phyloP scores from a whole-genome alignment of 1,140 invertebrate species.

The Dufourea novaeangliae region DNA sequence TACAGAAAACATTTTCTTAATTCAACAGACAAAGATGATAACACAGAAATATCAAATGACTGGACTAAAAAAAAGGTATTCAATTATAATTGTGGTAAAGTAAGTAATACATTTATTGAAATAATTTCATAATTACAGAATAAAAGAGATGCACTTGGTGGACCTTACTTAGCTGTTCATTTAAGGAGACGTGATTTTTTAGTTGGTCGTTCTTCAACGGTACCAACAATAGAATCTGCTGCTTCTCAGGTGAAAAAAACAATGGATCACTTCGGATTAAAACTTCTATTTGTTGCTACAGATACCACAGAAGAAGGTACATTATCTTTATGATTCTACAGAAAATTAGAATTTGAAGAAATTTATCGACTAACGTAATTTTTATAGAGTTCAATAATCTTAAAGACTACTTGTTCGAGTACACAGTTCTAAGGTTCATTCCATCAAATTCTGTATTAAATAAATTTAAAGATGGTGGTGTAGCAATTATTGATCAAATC shows the following conservation, averaged over 20 bases:
- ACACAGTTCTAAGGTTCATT: conserved; percentile 81
- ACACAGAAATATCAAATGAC: conserved; percentile 82
- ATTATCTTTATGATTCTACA: conserved; percentile 1
- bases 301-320: conserved; percentile 84
- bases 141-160: conserved; percentile 84
- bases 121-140: conserved; percentile 67
- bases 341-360: neutral
- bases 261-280: conserved; percentile 84
- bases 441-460: conserved; percentile 77
- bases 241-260: conserved; percentile 86
- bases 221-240: conserved; percentile 88
- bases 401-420: conserved; percentile 76
- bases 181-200: conserved; percentile 93
- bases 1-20: conserved; percentile 87
- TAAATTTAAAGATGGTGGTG: conserved; percentile 90
- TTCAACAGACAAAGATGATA: conserved; percentile 86
- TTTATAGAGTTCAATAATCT: conserved; percentile 83
- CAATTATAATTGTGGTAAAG: conserved; percentile 18
- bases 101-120: neutral
- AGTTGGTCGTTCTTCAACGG: conserved; percentile 84
- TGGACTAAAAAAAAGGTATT: conserved; percentile 86
- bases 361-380: neutral
- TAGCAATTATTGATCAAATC: conserved; percentile 98
- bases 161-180: conserved; percentile 91
- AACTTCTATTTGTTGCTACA: conserved; percentile 90